A percentile compares a stretch with the other conserved stretches of the same genome.
Conservation (phyloP, 2,797 vertebrate genomes). For the Hippoglossus hippoglossus region DNA sequence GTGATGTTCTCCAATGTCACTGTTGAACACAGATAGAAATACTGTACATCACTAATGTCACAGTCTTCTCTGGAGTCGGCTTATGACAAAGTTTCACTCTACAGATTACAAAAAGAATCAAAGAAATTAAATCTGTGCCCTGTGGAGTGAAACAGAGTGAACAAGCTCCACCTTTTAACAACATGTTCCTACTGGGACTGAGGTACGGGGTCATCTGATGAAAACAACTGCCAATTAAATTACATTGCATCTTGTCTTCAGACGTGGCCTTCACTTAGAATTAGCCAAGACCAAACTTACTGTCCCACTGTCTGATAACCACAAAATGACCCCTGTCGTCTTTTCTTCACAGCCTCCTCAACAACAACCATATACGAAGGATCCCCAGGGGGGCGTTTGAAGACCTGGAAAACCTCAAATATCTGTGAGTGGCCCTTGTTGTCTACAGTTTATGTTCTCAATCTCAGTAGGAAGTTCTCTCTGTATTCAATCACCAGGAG, state of each 20-base stretch:
- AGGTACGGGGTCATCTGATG: constrained; percentile 1
- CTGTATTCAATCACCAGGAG: constrained; percentile 16
- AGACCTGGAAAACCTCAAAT: constrained; percentile 98
- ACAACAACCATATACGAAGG: constrained; percentile 97
- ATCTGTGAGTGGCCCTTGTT: constrained; percentile 91
- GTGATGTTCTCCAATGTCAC: constrained; percentile 20
- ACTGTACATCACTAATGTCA: constrained; percentile 12
- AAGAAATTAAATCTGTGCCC: constrained; percentile 1
- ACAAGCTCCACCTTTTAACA: neutral
- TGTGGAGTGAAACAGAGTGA: constrained; percentile 19
- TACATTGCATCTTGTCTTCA: neutral
- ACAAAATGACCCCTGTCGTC: constrained; percentile 39
- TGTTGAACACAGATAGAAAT: constrained; percentile 20
- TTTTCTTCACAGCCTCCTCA: constrained; percentile 89
- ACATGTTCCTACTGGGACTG: no score
- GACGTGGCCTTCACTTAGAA: neutral
- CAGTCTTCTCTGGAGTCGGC: neutral
- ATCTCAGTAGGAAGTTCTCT: neutral
- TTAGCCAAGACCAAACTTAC: neutral
- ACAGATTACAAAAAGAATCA: neutral
- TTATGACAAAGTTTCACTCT: constrained; percentile 3
- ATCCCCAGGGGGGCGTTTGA: constrained; percentile 93
- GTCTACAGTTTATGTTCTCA: constrained; percentile 17
- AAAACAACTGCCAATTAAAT: neutral
- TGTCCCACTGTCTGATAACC: neutral